Evolutionary conservation across 1,140 invertebrate species (phyloP).

Genomic region (Olivierus martensii): DNA sequence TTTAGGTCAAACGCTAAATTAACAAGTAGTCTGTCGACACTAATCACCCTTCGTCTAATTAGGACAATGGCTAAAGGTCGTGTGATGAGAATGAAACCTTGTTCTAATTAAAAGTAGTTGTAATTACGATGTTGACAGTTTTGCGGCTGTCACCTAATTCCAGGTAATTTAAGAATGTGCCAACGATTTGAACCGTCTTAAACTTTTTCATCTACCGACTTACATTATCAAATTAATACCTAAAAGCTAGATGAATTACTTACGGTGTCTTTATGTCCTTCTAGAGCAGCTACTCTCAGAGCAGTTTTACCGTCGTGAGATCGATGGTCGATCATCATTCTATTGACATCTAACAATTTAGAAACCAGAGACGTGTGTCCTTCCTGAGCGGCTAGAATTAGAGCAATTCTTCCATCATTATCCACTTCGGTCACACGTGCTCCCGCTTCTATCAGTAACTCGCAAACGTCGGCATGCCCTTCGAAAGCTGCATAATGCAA

Average conservation of each 20-base stretch:
- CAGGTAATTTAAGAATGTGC: too few species aligned
- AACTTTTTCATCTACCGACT: too few species aligned
- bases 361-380: conserved; percentile 59
- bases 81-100: too few species aligned
- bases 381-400: conserved; percentile 79
- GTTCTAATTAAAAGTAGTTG: too few species aligned
- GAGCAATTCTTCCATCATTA: conserved; percentile 82
- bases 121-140: too few species aligned
- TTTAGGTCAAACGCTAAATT: too few species aligned
- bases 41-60: too few species aligned
- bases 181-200: too few species aligned
- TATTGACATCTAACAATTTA: conserved; percentile 53
- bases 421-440: conserved; percentile 81
- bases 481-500: conserved; percentile 72
- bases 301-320: conserved; percentile 90
- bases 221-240: too few species aligned
- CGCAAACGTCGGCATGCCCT: conserved; percentile 72
- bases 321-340: conserved; percentile 63
- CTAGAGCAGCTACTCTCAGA: conserved; percentile 70
- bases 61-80: too few species aligned
- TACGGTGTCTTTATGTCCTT: conserved; percentile 70
- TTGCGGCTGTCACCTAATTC: too few species aligned
- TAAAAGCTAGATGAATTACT: background rate
- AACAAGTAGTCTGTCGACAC: too few species aligned
- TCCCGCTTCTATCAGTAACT: conserved; percentile 75